A percentile compares a stretch with the other conserved stretches of the same genome.
Conservation (phyloP, 2,797 vertebrate species). For the Mormyrus hasselquistii region DNA sequence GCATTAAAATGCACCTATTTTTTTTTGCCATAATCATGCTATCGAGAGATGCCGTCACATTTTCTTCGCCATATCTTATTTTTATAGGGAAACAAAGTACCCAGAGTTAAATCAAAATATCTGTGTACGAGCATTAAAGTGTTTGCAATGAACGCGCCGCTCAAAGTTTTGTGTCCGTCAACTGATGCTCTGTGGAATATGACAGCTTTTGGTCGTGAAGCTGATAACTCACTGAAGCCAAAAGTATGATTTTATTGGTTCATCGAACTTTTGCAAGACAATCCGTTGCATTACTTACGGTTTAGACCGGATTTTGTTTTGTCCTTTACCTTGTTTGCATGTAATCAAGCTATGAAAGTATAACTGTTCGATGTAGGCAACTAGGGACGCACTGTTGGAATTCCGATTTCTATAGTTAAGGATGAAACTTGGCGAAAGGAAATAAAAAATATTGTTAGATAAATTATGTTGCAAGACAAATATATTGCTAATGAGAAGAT, state of each 20-base stretch:
- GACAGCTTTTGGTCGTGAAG: neutral
- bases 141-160: neutral
- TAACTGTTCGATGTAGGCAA: neutral
- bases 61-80: neutral
- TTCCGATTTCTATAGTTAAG: neutral
- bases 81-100: neutral
- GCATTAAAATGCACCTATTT: neutral
- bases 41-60: neutral
- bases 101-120: neutral
- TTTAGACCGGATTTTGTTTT: neutral
- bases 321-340: neutral
- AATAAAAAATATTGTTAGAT: neutral
- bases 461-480: neutral
- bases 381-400: neutral
- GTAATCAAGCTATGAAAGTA: neutral
- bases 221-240: neutral
- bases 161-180: conserved; percentile 1
- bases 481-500: neutral
- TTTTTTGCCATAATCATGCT: neutral
- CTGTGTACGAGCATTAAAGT: neutral
- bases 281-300: neutral
- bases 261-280: neutral
- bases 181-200: conserved; percentile 1
- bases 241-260: neutral
- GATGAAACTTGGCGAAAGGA: neutral